Base-by-base conservation (phyloP, 1,140 invertebrate genomes). In the Sycophila sp. region DNA sequence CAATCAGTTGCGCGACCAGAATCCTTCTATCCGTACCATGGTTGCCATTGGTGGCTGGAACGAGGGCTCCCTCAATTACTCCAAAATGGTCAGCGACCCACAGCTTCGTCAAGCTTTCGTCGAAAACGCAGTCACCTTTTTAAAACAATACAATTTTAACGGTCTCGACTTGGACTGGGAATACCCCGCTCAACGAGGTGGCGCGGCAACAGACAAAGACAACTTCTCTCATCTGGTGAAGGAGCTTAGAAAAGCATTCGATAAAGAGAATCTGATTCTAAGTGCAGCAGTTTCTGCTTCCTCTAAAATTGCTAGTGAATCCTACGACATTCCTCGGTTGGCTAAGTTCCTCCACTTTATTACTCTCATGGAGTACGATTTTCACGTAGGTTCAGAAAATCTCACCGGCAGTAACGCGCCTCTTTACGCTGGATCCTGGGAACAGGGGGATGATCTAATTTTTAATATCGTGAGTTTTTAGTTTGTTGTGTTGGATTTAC, bases 1-100 rank as follows among this genome's bases (percentile, higher is more conserved):
- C 72, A 89, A 87, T 64, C 86, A 83, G 0, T 81, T 94, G 19
- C 92, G 91, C 77, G 71, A 86, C 4, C 79, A 83, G 58, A 93
- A 93, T 83, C 87, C 90, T 0, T 84, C 88, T 5, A 76, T 93
- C 6, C 93, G 92, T 80, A 89, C 91, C 0, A 73, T 94, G 47
- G 74, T 94, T 7, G 91, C 92, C 10, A 88, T 95, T 36, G 93
- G 93, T 11, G 93, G 93, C 11, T 94, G 92, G 92, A 92, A 90
- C 76, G 91, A 93, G 81, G 91, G 91, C n/a, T 92, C 91, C 0
- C 82, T 81, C 4, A 91, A 88, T 69, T 94, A 90, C 80, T 93
- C 92, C 0, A 72, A 83, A 34, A 75, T 75, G 0, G 72, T 72
- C 2, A 15, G 17, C 7, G 69, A 75, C 51, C 40, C 76, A 17